phyloP scores from a whole-genome alignment of 2,113 vertebrate species.

The Anhinga anhinga region DNA sequence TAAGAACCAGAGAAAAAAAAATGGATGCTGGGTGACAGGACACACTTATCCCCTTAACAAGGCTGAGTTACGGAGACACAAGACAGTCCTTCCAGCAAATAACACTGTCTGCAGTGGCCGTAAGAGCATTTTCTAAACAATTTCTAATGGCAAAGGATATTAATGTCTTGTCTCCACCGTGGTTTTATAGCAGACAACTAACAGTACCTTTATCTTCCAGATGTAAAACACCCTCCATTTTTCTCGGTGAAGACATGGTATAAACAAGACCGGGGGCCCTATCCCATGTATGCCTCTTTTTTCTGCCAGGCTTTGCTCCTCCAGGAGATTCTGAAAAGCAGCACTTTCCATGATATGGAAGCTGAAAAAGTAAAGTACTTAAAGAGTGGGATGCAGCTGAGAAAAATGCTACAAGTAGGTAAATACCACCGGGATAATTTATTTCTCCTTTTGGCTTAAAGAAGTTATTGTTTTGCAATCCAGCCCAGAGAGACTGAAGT shows the following conservation, averaged over 20 bases:
- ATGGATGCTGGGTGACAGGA: neutral
- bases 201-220: neutral
- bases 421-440: slow-evolving; percentile 43
- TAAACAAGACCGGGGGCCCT: neutral
- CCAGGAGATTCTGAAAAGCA: neutral
- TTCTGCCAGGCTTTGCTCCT: neutral
- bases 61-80: neutral
- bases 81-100: neutral
- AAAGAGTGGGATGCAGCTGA: slow-evolving; percentile 24
- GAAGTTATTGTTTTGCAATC: neutral
- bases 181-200: neutral
- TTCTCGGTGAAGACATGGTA: neutral
- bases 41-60: neutral
- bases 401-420: slow-evolving; percentile 40
- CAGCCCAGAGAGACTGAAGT: neutral
- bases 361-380: neutral
- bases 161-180: neutral
- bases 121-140: neutral
- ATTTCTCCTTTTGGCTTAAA: slow-evolving; percentile 50
- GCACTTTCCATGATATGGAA: neutral
- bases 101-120: neutral
- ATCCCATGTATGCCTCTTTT: neutral
- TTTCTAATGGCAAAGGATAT: neutral
- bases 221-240: neutral
- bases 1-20: neutral